phyloP scores from a whole-genome alignment of 2,888 invertebrate species.

The Acrocera orbiculus region DNA sequence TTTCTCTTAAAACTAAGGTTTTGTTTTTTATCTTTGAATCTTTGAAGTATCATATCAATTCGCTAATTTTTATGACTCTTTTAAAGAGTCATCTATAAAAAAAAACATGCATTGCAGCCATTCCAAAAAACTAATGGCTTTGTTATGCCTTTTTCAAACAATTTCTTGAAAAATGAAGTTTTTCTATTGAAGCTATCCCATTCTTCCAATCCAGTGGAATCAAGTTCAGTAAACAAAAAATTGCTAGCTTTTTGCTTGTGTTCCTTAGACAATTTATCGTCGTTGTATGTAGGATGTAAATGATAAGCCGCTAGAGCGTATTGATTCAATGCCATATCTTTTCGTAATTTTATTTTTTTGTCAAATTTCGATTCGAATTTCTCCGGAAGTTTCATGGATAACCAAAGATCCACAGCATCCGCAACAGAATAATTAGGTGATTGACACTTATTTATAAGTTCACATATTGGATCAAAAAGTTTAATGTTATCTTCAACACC shows the following conservation, averaged over 20 bases:
- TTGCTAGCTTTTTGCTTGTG: background rate
- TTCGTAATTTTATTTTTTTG: background rate
- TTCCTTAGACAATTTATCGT: background rate
- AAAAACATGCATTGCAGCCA: no score
- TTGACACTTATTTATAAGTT: conserved; percentile 5
- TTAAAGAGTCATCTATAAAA: no score
- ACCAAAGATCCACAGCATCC: conserved; percentile 5
- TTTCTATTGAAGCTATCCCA: conserved; percentile 3
- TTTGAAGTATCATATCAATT: no score
- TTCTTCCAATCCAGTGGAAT: conserved; percentile 7
- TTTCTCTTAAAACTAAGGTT: no score
- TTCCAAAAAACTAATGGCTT: conserved; percentile 10
- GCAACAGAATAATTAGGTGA: conserved; percentile 2
- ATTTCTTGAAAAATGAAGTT: conserved; percentile 3
- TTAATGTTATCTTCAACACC: conserved; percentile 4
- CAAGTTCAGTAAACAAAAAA: conserved; percentile 6
- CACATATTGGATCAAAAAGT: conserved; percentile 6
- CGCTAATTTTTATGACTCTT: no score
- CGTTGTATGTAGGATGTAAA: background rate
- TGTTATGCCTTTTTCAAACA: conserved; percentile 6
- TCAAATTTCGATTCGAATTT: conserved; percentile 1
- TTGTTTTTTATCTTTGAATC: no score
- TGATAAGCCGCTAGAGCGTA: conserved; percentile 2
- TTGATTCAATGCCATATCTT: background rate
- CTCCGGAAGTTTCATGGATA: conserved; percentile 5